Conservation (phyloP, 2,888 invertebrate species). For the Carpatolechia fugitivella region DNA sequence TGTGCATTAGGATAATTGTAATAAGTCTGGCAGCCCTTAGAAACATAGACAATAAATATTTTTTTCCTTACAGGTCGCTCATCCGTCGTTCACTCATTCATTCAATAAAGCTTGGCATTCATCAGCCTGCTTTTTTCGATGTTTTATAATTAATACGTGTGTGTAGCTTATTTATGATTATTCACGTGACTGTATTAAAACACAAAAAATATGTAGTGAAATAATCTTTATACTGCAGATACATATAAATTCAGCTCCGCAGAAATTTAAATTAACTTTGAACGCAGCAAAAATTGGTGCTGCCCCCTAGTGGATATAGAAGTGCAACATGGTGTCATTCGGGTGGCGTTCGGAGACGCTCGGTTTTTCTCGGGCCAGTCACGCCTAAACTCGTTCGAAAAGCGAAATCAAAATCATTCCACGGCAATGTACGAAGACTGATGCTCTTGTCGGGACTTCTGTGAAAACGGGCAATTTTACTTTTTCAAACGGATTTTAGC, state of each 20-base stretch:
- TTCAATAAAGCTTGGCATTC: no score
- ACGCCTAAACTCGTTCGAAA: constrained; percentile 79
- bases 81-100: no score
- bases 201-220: no score
- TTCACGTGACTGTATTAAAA: no score
- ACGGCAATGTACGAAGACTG: constrained; percentile 76
- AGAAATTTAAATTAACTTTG: constrained; percentile 16
- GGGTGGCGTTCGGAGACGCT: constrained; percentile 45
- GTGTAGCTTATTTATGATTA: no score
- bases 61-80: no score
- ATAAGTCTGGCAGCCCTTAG: no score
- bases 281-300: constrained; percentile 43
- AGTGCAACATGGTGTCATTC: constrained; percentile 25
- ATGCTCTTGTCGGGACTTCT: constrained; percentile 73
- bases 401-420: constrained; percentile 76
- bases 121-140: no score
- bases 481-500: constrained; percentile 62
- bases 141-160: no score
- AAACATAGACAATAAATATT: no score
- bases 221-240: not conserved
- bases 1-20: no score
- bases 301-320: constrained; percentile 45
- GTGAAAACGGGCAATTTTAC: constrained; percentile 69
- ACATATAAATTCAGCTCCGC: not conserved
- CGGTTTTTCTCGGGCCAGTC: constrained; percentile 70